phyloP scores from a whole-genome alignment of 2,113 vertebrate genomes.

The Muscicapa adusta region DNA sequence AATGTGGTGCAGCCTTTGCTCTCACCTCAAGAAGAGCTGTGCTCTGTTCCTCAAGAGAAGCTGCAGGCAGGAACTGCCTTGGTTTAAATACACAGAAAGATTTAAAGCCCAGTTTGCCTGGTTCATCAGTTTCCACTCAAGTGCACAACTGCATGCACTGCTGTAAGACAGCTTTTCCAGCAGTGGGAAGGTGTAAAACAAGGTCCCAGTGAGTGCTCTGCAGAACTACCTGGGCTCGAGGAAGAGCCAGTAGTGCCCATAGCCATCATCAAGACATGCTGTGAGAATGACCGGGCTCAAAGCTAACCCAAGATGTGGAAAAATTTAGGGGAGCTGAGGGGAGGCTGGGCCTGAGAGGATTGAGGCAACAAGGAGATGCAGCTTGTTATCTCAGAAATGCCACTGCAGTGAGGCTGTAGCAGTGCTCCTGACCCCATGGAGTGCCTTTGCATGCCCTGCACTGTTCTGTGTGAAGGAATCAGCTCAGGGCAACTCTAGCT shows the following conservation, averaged over 20 bases:
- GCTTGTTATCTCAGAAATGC: neutral
- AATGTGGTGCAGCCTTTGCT: neutral
- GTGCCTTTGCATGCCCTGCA: neutral
- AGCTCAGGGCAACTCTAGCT: neutral
- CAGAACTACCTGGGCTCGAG: neutral
- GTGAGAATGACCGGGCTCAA: neutral
- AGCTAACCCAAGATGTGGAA: neutral
- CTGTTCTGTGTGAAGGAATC: neutral
- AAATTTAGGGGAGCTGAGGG: neutral
- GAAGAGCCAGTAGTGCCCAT: fast-evolving
- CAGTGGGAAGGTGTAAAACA: neutral
- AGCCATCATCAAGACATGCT: neutral
- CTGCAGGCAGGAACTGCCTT: neutral
- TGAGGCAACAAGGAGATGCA: neutral
- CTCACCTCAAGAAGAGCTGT: neutral
- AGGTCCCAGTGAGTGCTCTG: neutral
- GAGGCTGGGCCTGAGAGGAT: neutral
- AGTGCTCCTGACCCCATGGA: neutral
- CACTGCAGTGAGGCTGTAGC: neutral
- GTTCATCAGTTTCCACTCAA: neutral
- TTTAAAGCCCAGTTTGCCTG: neutral
- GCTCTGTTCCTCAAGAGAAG: neutral
- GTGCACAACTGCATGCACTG: neutral
- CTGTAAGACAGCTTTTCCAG: neutral
- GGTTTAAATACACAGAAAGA: neutral